These are phyloP conservation scores for Latrodectus hesperus DNA, from an alignment of 2,888 invertebrate genomes.

Conservation along the genomic window DNA sequence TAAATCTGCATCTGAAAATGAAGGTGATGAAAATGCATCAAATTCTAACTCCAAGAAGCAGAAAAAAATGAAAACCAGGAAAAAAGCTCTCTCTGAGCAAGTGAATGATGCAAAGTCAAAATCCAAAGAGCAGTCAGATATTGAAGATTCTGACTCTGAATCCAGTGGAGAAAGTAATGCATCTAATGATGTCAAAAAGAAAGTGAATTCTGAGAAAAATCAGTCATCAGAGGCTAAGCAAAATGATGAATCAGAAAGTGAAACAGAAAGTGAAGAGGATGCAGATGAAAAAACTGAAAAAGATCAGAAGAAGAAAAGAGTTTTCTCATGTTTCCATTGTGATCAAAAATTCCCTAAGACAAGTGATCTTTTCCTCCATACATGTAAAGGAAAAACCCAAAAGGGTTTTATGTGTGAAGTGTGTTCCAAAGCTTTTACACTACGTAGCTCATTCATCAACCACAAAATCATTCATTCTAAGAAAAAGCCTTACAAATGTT, in stretches of 20 bases:
- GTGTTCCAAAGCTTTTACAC: constrained; percentile 9
- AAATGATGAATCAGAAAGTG: not conserved
- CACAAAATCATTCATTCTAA: constrained; percentile 22
- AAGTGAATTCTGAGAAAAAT: not conserved
- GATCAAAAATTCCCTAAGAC: not conserved
- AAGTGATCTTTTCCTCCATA: constrained; percentile 12
- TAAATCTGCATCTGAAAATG: not conserved
- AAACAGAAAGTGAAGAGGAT: not conserved
- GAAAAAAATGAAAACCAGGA: not conserved
- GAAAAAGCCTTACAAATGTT: constrained; percentile 22
- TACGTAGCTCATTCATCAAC: constrained; percentile 22
- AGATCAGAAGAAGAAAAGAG: not conserved
- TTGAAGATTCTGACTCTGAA: not conserved
- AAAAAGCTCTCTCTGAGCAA: not conserved
- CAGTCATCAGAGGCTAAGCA: no score
- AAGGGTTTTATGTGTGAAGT: constrained; percentile 22
- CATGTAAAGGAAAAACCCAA: constrained; percentile 10
- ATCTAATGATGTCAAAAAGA: not conserved
- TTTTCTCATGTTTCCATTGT: constrained; percentile 18
- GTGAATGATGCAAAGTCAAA: not conserved
- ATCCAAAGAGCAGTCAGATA: not conserved
- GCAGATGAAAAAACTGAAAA: not conserved
- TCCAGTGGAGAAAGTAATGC: not conserved
- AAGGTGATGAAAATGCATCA: not conserved
- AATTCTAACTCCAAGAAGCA: not conserved